phyloP scores from a whole-genome alignment of 2,888 invertebrate genomes.

The Cabera pusaria region DNA sequence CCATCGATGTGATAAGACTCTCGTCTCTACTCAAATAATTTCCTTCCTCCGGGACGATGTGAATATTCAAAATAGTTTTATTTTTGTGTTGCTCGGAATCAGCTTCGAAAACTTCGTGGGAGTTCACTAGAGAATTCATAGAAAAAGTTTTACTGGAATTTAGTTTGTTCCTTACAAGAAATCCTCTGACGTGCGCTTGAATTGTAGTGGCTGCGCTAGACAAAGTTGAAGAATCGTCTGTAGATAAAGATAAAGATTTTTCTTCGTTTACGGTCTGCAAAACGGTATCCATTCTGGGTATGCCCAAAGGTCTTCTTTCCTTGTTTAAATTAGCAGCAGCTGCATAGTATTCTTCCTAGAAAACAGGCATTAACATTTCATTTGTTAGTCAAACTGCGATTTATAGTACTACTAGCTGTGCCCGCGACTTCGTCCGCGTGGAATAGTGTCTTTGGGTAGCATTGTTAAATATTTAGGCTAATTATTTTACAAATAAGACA shows the following conservation, averaged over 20 bases:
- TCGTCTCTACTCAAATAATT: constrained; percentile 70
- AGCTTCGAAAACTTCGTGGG: constrained; percentile 56
- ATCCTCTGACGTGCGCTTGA: constrained; percentile 87
- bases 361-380: constrained; percentile 31
- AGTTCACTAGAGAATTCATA: constrained; percentile 61
- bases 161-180: constrained; percentile 83
- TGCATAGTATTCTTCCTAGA: constrained; percentile 56
- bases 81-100: constrained; percentile 55
- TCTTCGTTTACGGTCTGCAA: constrained; percentile 81
- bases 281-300: constrained; percentile 73
- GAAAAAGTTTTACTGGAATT: constrained; percentile 68
- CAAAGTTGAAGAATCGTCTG: constrained; percentile 76
- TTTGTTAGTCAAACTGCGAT: too few species aligned
- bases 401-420: too few species aligned
- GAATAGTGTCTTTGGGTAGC: too few species aligned
- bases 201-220: constrained; percentile 85
- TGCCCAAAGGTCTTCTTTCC: constrained; percentile 62
- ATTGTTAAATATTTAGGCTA: too few species aligned
- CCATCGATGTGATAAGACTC: constrained; percentile 68
- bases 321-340: constrained; percentile 46
- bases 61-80: constrained; percentile 74
- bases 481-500: too few species aligned
- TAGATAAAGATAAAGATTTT: constrained; percentile 74
- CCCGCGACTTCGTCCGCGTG: too few species aligned
- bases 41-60: constrained; percentile 69